A percentile compares a stretch with the other conserved stretches of the same genome.
These are phyloP conservation scores for Trypoxylon attenuatum DNA, from an alignment of 2,888 invertebrate genomes.

Conservation along the genomic window DNA sequence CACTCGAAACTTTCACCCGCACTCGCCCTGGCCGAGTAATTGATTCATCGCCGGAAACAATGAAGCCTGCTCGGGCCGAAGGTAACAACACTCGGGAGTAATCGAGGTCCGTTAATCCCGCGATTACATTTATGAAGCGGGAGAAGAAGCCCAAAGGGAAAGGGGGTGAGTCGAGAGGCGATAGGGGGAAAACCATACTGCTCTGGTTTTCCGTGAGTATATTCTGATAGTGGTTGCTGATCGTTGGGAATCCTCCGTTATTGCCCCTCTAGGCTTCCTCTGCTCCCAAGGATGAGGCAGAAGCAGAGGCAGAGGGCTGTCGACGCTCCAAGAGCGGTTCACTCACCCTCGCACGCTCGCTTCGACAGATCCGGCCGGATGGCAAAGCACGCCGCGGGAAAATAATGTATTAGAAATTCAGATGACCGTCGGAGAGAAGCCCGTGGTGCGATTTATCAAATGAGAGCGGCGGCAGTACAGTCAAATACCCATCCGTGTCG, in stretches of 20 bases:
- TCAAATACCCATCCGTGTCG: conserved; percentile 72
- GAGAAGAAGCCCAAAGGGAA: no score
- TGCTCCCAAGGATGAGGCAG: background rate
- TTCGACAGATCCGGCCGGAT: background rate
- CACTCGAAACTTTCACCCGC: background rate
- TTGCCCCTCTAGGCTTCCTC: background rate
- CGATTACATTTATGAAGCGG: background rate
- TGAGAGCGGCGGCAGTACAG: conserved; percentile 69
- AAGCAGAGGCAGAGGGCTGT: background rate
- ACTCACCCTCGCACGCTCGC: background rate
- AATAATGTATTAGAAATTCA: conserved; percentile 74
- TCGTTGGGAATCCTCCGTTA: background rate
- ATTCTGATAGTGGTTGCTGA: background rate
- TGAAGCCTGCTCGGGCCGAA: background rate
- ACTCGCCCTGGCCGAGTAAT: no score
- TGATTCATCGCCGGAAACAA: background rate
- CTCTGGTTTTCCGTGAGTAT: background rate
- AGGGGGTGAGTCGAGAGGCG: background rate
- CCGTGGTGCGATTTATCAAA: conserved; percentile 70
- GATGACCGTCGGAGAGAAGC: conserved; percentile 71
- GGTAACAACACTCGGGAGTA: background rate
- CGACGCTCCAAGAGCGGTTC: no score
- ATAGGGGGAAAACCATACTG: background rate
- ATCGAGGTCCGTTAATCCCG: background rate
- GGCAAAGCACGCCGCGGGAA: conserved; percentile 38